Conservation (phyloP, 2,113 vertebrate species). For the Nothobranchius kuhntae region DNA sequence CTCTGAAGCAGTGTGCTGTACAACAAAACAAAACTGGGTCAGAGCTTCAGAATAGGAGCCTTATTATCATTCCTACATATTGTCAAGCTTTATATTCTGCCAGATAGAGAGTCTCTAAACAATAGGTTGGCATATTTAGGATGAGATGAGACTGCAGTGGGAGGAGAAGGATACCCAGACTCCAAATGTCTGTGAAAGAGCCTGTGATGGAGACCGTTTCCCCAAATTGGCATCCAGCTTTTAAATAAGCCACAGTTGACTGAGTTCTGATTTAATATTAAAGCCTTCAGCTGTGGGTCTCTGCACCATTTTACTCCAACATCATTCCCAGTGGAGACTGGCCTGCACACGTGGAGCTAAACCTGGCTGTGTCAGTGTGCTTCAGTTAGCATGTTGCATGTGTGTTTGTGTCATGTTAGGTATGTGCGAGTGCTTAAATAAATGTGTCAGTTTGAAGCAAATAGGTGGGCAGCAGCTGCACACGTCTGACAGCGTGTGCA, state of each 20-base stretch:
- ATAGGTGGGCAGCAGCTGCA: slow-evolving; percentile 59
- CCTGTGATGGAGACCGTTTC: slow-evolving; percentile 24
- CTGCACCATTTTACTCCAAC: slow-evolving; percentile 21
- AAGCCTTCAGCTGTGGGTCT: slow-evolving; percentile 24
- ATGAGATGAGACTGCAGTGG: slow-evolving; percentile 35
- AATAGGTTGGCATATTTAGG: slow-evolving; percentile 59
- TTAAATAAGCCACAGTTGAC: slow-evolving; percentile 46
- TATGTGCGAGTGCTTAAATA: slow-evolving; percentile 65
- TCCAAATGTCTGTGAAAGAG: slow-evolving; percentile 29
- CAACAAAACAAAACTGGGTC: slow-evolving; percentile 74
- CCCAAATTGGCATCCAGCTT: slow-evolving; percentile 22
- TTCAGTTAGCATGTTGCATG: slow-evolving; percentile 24
- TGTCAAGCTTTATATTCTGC: slow-evolving; percentile 55
- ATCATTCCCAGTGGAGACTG: slow-evolving; percentile 35
- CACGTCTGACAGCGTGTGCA: slow-evolving; percentile 42
- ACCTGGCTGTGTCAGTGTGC: slow-evolving; percentile 38
- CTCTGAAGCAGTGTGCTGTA: slow-evolving; percentile 43
- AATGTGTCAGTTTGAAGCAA: slow-evolving; percentile 59
- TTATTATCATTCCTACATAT: slow-evolving; percentile 65
- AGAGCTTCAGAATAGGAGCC: slow-evolving; percentile 68
- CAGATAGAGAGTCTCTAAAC: slow-evolving; percentile 61
- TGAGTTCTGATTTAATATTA: slow-evolving; percentile 29
- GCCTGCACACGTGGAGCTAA: slow-evolving; percentile 21
- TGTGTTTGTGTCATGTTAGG: slow-evolving; percentile 37
- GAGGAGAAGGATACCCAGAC: slow-evolving; percentile 41